Conservation (phyloP, 2,797 vertebrate species). For the Sebastolobus alascanus region DNA sequence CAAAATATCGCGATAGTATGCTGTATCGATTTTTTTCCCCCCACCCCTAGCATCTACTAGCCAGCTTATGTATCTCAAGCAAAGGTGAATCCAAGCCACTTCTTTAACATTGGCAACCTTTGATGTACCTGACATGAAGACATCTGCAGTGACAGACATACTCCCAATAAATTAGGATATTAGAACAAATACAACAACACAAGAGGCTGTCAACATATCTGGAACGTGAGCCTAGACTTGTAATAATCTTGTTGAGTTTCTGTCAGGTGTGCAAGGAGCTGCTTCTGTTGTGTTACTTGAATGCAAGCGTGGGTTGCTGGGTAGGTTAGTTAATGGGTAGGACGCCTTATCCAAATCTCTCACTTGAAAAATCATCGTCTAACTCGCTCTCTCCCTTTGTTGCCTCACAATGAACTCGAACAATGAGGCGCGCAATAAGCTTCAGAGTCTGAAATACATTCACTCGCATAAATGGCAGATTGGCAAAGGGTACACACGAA, state of each 20-base stretch:
- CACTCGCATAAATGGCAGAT: constrained; percentile 56
- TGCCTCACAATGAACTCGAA: constrained; percentile 49
- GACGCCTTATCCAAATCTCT: constrained; percentile 42
- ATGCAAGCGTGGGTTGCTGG: constrained; percentile 1
- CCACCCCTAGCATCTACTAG: too few species aligned
- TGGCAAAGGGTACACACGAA: constrained; percentile 61
- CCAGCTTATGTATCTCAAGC: neutral
- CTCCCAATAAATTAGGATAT: neutral
- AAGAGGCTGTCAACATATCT: neutral
- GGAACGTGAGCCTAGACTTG: neutral
- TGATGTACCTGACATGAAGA: neutral
- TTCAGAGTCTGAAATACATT: constrained; percentile 52
- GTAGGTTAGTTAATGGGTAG: constrained; percentile 13
- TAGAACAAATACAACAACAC: neutral
- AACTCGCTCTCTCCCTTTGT: constrained; percentile 41
- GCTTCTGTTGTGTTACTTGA: neutral
- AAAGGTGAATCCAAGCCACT: neutral
- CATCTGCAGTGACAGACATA: too few species aligned
- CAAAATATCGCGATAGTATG: too few species aligned
- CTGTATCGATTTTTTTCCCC: too few species aligned
- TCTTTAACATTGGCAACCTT: neutral
- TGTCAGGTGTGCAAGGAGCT: neutral
- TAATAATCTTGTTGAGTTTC: neutral
- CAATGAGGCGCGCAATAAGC: constrained; percentile 46
- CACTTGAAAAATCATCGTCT: constrained; percentile 19